Evolutionary conservation across 1,140 invertebrate species (phyloP).

Genomic region (Drosophila yakuba): DNA sequence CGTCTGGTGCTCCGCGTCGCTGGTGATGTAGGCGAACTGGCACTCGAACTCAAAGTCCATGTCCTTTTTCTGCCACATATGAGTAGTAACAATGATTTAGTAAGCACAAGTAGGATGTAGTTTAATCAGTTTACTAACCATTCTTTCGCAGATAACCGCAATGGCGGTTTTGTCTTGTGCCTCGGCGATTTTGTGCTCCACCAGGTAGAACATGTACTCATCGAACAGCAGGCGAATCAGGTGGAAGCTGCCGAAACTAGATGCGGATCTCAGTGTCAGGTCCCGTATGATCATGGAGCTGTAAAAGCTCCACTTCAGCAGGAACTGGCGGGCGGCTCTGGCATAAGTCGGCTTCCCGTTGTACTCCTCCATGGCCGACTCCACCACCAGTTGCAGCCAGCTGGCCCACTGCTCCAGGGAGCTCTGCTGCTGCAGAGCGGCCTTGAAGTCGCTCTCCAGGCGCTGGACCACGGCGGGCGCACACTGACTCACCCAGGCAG

Average conservation of each 20-base stretch:
- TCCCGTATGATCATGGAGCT: conserved; percentile 98
- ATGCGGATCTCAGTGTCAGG: conserved; percentile 96
- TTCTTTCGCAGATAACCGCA: conserved; percentile 91
- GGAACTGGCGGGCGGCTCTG: conserved; percentile 96
- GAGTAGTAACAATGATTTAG: background rate
- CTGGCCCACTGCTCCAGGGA: conserved; percentile 98
- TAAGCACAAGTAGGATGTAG: too few species aligned
- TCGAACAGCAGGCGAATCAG: conserved; percentile 98
- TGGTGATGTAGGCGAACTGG: conserved; percentile 79
- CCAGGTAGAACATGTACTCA: conserved; percentile 99
- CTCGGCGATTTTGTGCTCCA: conserved; percentile 98
- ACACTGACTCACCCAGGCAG: conserved; percentile 99
- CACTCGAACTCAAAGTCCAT: conserved; percentile 83
- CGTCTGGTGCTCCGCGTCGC: conserved; percentile 62
- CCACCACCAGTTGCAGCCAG: conserved; percentile 97
- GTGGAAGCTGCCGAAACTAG: conserved; percentile 99
- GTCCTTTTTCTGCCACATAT: conserved; percentile 67
- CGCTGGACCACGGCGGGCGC: conserved; percentile 93
- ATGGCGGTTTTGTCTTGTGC: conserved; percentile 96
- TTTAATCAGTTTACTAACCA: conserved; percentile 53
- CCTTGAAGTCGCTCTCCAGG: conserved; percentile 97
- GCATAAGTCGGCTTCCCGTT: conserved; percentile 94
- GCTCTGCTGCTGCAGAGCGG: conserved; percentile 95
- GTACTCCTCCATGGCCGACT: conserved; percentile 94
- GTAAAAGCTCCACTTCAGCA: conserved; percentile 99